Percentiles rank a stretch among this genome's conserved stretches.
Conservation (phyloP, 92 coral and sea anemone species). For the Meandrina meandrites region DNA sequence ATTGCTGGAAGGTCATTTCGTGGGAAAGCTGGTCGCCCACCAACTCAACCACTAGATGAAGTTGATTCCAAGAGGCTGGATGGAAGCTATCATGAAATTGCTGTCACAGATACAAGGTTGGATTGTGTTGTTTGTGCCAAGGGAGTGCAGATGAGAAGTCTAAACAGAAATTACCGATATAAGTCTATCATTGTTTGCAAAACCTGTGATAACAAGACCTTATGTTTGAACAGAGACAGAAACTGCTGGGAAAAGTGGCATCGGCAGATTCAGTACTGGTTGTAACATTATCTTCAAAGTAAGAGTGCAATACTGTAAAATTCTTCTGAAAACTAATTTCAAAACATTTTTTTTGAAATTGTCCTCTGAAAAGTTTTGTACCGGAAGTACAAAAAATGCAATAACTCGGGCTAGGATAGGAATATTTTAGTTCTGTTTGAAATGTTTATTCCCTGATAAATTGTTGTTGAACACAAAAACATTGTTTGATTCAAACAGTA, state of each 20-base stretch:
- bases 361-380: constrained; percentile 39
- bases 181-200: constrained; percentile 42
- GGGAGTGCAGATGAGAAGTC: constrained; percentile 22
- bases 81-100: constrained; percentile 34
- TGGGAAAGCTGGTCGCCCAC: constrained; percentile 50
- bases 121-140: constrained; percentile 55
- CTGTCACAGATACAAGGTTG: constrained; percentile 40
- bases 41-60: constrained; percentile 41
- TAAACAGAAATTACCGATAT: constrained; percentile 25
- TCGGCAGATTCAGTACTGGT: constrained; percentile 48
- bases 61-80: constrained; percentile 43
- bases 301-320: constrained; percentile 40
- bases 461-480: constrained; percentile 44
- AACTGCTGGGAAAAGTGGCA: constrained; percentile 69
- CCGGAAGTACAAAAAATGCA: constrained; percentile 50
- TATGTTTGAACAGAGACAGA: constrained; percentile 57
- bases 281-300: constrained; percentile 46
- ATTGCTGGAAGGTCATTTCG: constrained; percentile 34
- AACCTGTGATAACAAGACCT: constrained; percentile 39
- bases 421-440: constrained; percentile 56
- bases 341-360: constrained; percentile 30
- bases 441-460: constrained; percentile 52
- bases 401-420: constrained; percentile 56
- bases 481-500: constrained; percentile 38
- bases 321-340: too few relatives aligned